Base-by-base conservation (phyloP, 1,140 invertebrate genomes). In the Lerema accius region DNA sequence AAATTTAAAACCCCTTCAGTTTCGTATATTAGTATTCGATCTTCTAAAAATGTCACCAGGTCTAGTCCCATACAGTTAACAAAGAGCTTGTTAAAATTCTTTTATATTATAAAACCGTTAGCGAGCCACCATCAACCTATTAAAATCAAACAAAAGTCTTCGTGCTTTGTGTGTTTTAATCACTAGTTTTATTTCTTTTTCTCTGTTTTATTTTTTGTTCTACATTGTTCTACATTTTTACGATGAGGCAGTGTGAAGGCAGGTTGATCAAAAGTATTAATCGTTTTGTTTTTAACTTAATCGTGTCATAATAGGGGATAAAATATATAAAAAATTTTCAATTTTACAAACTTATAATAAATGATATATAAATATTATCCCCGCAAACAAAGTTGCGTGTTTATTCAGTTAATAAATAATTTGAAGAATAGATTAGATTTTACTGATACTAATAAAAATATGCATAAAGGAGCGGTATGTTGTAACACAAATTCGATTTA, bases 41-140 rank as follows among this genome's bases (percentile, higher is more conserved):
- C 13, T 42, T 35, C 37, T 26, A 1, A 53, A 14, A 53, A 53
- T 53, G 37, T 53, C 17, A 10, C 16, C 50, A 14, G 4, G 14
- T 2, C 13, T 23, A 46, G 58, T 61, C 63, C 69, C 63, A 69
- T n/a, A n/a, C n/a, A n/a, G n/a, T n/a, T 73, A 77, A 82, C 84
- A 83, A 89, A 77, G 76, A 67, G 73, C 86, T 89, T 86, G 86
- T 86, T 89, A 89, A 86, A 78, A 86, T 89, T 84, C 82, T 80
- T 84, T 64, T 50, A 80, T 63, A 71, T 56, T 59, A 53, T 58
- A 55, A 17, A 67, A 73, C 74, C 78, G 80, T 72, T 78, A 80
- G 65, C 67, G 37, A 50, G 37, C 43, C 48, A 69, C 63, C 76
- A 39, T 48, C 63, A 43, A 61, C 79, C 71, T 77, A 82, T 85